These are phyloP conservation scores for Adoxophyes honmai DNA, from an alignment of 1,140 invertebrate genomes.

Conservation along the genomic window DNA sequence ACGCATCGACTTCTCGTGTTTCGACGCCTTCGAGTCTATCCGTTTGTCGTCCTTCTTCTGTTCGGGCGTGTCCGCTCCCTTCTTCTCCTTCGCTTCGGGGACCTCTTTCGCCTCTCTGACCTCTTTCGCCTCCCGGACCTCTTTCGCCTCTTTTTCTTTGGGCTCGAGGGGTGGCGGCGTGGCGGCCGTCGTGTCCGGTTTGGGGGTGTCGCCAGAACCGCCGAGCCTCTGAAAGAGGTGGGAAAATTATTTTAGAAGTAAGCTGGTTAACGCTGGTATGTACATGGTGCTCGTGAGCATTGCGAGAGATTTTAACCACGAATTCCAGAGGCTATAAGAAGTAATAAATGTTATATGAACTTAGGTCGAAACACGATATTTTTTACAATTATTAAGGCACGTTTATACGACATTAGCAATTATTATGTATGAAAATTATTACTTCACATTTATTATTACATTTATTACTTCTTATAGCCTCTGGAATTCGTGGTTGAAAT, in stretches of 20 bases:
- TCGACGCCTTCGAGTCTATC: constrained; percentile 31
- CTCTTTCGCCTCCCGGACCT: neutral
- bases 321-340: no score
- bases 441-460: no score
- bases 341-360: no score
- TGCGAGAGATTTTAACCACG: no score
- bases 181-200: constrained; percentile 48
- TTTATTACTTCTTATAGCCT: no score
- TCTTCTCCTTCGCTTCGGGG: neutral
- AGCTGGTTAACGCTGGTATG: neutral
- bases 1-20: constrained; percentile 58
- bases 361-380: no score
- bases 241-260: neutral
- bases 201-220: constrained; percentile 74
- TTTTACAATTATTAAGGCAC: no score
- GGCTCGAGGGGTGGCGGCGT: neutral
- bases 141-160: neutral
- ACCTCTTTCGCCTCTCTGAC: no score
- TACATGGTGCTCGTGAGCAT: no score
- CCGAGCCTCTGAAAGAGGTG: constrained; percentile 74
- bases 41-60: constrained; percentile 14
- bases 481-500: no score
- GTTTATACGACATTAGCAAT: no score
- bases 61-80: neutral
- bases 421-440: no score